Evolutionary conservation across 2,797 vertebrate species (phyloP).

Genomic region (Brachyrhaphis roseni): DNA sequence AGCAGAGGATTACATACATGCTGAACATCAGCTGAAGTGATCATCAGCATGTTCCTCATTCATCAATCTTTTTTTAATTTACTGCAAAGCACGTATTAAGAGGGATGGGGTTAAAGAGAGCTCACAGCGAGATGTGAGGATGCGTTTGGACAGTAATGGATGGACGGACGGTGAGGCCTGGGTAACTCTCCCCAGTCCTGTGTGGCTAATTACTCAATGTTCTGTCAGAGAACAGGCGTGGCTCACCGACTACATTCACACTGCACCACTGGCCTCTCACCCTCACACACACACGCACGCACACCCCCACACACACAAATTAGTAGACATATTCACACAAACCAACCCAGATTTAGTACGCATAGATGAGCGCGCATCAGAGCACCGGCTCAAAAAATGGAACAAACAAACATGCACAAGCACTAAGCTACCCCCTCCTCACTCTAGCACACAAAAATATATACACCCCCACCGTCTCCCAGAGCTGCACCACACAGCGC

Average conservation of each 20-base stretch:
- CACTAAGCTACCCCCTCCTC: slow-evolving; percentile 21
- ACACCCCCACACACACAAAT: slow-evolving; percentile 39
- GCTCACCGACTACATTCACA: slow-evolving; percentile 71
- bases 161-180: slow-evolving; percentile 62
- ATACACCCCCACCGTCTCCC: slow-evolving; percentile 67
- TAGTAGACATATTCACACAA: slow-evolving; percentile 70
- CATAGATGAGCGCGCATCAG: slow-evolving; percentile 62
- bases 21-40: not conserved
- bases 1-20: not conserved
- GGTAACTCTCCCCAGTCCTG: slow-evolving; percentile 81
- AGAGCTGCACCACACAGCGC: slow-evolving; percentile 74
- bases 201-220: slow-evolving; percentile 84
- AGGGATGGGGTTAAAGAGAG: slow-evolving; percentile 50
- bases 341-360: slow-evolving; percentile 66
- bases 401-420: slow-evolving; percentile 62
- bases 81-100: slow-evolving; percentile 27
- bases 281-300: slow-evolving; percentile 53
- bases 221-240: slow-evolving; percentile 72
- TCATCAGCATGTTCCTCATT: slow-evolving; percentile 30
- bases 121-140: slow-evolving; percentile 21
- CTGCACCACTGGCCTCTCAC: slow-evolving; percentile 77
- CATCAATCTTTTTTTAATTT: slow-evolving; percentile 28
- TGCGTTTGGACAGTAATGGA: slow-evolving; percentile 19
- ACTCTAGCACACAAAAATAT: slow-evolving; percentile 41
- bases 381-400: slow-evolving; percentile 61